Evolutionary conservation across 2,888 invertebrate genomes (phyloP).

Genomic region (Heteromyza rotundicornis): DNA sequence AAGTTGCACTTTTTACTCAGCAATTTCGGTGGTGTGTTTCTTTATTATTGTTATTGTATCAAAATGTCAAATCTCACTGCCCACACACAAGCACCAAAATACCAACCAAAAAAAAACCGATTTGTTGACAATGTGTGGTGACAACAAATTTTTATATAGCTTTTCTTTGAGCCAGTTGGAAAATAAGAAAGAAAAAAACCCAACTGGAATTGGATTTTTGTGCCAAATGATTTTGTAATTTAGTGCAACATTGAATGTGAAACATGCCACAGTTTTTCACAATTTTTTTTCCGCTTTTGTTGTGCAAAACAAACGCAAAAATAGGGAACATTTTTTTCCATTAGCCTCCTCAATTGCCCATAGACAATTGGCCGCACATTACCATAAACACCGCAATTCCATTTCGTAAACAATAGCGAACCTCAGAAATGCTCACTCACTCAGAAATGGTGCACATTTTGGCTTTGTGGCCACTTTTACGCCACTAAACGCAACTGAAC

Average conservation of each 20-base stretch:
- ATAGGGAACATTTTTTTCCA: too few relatives aligned
- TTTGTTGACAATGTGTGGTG: background rate
- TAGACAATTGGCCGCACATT: conserved; percentile 52
- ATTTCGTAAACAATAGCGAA: conserved; percentile 34
- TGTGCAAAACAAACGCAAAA: too few relatives aligned
- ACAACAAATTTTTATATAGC: conserved; percentile 28
- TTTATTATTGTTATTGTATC: conserved; percentile 4
- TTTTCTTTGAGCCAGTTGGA: too few relatives aligned
- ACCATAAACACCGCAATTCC: conserved; percentile 51
- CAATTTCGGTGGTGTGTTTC: background rate
- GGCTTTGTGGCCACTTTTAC: too few relatives aligned
- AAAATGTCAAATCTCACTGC: background rate
- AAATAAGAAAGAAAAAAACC: too few relatives aligned
- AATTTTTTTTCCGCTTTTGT: too few relatives aligned
- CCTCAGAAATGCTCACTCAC: too few relatives aligned
- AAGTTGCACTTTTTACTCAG: background rate
- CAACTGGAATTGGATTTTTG: background rate
- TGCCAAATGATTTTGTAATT: too few relatives aligned
- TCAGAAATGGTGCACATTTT: too few relatives aligned
- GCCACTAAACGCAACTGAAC: too few relatives aligned
- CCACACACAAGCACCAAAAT: background rate
- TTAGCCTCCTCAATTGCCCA: conserved; percentile 49
- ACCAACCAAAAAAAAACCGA: background rate
- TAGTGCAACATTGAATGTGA: too few relatives aligned
- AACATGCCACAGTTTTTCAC: too few relatives aligned